Base-by-base conservation (phyloP, 53 echinoderm and acorn worm genomes). In the Glandiceps talaboti region DNA sequence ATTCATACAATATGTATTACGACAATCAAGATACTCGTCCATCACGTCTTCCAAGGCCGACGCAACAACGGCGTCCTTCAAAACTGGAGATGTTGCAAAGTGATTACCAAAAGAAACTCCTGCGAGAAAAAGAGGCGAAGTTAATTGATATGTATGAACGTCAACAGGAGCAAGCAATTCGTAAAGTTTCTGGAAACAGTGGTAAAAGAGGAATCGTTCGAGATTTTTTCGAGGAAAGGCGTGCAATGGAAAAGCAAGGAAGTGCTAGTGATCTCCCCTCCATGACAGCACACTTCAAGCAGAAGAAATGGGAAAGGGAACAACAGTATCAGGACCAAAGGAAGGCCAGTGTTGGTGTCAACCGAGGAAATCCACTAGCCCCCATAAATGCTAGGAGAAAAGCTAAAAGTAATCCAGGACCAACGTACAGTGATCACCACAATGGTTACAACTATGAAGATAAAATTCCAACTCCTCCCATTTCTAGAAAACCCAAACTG, bases 91-190 rank as follows among this genome's bases (percentile, higher is more conserved):
- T 81, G 74, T 90, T 94, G 88, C 92, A 90, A 82, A 82, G 79
- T 31, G 74, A 82, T 27, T 94, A 83, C 79, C 92, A 92, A 77
- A 74, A 90, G 30, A 92, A 88, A 31, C 82, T 94, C 29, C 73
- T 94, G 31, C 85, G 80, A 27, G 94, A 94, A 33, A 94, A 90
- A 74, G 92, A 94, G 33, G 88, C 84, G n/a, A 94, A 94, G 73
- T 76, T 94, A 79, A 80, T 85, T 26, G 86, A 87, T 28, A 90
- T 94, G 76, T 88, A 92, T 33, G 83, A 94, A 74, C 86, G 81
- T 64, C 85, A 90, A 32, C 94, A 94, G 77, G 80, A 83, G 26
- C 73, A 80, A 72, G 33, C 84, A 29, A 80, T 45, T 14, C 76
- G 79, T 79, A 81, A 73, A 83, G 74, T 72, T 74, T 77, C 26